Evolutionary conservation across 2,888 invertebrate genomes (phyloP).

Genomic region (Polyommatus icarus): DNA sequence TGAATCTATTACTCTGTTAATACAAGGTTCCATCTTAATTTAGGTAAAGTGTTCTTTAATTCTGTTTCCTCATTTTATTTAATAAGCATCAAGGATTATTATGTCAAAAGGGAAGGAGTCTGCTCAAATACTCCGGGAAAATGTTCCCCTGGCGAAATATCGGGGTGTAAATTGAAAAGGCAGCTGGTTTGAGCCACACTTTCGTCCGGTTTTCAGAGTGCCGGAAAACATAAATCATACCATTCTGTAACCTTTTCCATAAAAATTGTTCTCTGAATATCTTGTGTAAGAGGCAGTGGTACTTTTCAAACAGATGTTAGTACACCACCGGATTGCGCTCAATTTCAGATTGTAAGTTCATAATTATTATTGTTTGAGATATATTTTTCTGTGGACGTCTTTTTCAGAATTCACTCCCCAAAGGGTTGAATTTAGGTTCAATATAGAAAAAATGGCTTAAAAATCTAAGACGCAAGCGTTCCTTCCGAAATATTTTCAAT

Average conservation of each 20-base stretch:
- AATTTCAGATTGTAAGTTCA: not conserved
- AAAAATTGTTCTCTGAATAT: not conserved
- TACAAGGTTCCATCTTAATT: too few relatives aligned
- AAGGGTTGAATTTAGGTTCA: not conserved
- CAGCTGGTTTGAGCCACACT: constrained; percentile 1
- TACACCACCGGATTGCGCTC: not conserved
- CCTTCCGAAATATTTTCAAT: constrained; percentile 22
- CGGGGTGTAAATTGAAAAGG: constrained; percentile 18
- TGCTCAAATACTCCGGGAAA: not conserved
- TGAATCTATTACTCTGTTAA: too few relatives aligned
- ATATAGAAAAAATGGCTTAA: not conserved
- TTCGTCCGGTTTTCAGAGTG: constrained; percentile 13
- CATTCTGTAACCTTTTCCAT: constrained; percentile 18
- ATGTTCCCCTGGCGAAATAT: constrained; percentile 12
- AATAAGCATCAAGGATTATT: not conserved
- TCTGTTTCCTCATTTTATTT: not conserved
- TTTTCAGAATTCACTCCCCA: too few relatives aligned
- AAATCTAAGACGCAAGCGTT: constrained; percentile 3
- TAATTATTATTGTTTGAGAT: not conserved
- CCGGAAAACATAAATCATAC: constrained; percentile 13
- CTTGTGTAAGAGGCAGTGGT: not conserved
- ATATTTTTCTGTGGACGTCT: too few relatives aligned
- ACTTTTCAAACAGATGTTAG: not conserved
- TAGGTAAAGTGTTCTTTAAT: too few relatives aligned
- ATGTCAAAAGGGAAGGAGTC: not conserved